Conservation (phyloP, 2,888 invertebrate genomes). For the Drosophila flavopinicola region DNA sequence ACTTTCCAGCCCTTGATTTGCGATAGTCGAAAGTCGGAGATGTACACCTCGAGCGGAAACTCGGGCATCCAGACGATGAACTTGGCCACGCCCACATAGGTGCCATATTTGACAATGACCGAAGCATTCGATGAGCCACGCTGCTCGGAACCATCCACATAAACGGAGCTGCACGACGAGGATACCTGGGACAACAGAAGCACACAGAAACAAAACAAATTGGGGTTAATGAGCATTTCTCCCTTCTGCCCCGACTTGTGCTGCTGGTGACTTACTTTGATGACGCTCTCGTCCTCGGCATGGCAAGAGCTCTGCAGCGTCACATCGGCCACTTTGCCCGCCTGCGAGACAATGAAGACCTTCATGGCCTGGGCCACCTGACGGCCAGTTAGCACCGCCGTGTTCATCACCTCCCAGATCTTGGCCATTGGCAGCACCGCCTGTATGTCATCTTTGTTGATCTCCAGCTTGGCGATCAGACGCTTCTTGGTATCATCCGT, state of each 20-base stretch:
- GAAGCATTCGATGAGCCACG: constrained; percentile 97
- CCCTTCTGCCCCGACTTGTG: too few relatives aligned
- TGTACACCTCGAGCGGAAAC: constrained; percentile 94
- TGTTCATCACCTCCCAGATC: constrained; percentile 98
- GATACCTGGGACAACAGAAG: constrained; percentile 89
- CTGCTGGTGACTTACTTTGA: constrained; percentile 89
- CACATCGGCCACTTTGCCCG: constrained; percentile 97
- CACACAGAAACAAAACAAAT: neutral
- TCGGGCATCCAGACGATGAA: constrained; percentile 99
- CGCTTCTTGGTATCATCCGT: constrained; percentile 86
- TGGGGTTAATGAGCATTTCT: neutral
- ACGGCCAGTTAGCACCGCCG: constrained; percentile 96
- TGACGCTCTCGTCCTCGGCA: constrained; percentile 97
- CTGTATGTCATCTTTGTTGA: constrained; percentile 97
- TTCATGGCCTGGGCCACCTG: constrained; percentile 98
- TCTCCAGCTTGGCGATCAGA: constrained; percentile 92
- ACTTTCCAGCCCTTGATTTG: constrained; percentile 98
- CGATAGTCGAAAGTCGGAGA: constrained; percentile 94
- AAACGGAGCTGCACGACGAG: constrained; percentile 97
- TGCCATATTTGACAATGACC: constrained; percentile 95
- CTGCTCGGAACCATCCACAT: constrained; percentile 97
- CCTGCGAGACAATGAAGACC: constrained; percentile 96
- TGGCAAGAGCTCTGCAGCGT: constrained; percentile 97
- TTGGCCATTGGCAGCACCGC: constrained; percentile 97
- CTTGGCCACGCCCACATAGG: constrained; percentile 93